phyloP scores from a whole-genome alignment of 2,113 vertebrate genomes.

The Thunnus maccoyii region DNA sequence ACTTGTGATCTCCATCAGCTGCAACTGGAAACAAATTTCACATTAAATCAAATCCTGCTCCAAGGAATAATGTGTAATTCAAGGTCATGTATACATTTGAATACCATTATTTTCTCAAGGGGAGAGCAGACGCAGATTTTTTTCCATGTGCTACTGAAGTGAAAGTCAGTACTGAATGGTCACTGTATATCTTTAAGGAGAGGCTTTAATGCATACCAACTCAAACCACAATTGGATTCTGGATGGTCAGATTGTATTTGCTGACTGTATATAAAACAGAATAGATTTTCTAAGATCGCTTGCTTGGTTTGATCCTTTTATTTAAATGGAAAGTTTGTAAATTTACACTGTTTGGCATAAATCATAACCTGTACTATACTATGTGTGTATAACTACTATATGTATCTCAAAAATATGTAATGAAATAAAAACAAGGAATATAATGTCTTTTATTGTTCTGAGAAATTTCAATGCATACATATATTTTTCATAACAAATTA shows the following conservation, averaged over 20 bases:
- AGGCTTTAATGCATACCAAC: too few species aligned
- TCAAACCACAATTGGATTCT: neutral
- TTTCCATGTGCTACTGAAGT: too few species aligned
- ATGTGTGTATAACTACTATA: conserved; percentile 10
- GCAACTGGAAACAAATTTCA: neutral
- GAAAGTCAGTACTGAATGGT: too few species aligned
- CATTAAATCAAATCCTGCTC: neutral
- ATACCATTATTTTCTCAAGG: neutral
- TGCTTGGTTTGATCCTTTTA: conserved; percentile 8
- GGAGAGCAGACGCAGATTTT: neutral
- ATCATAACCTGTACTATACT: conserved; percentile 10
- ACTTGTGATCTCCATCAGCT: neutral
- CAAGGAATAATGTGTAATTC: neutral
- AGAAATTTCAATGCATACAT: conserved; percentile 1
- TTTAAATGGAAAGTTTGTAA: conserved; percentile 18
- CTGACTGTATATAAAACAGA: conserved; percentile 27
- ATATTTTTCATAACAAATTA: neutral
- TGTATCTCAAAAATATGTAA: conserved; percentile 19
- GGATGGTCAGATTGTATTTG: neutral
- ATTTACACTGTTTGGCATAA: neutral
- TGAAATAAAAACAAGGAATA: conserved; percentile 51
- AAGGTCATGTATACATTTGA: neutral
- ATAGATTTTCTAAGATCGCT: neutral
- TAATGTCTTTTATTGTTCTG: conserved; percentile 10
- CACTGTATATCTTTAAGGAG: too few species aligned